phyloP scores from a whole-genome alignment of 2,888 invertebrate species.

The Craniophora ligustri region DNA sequence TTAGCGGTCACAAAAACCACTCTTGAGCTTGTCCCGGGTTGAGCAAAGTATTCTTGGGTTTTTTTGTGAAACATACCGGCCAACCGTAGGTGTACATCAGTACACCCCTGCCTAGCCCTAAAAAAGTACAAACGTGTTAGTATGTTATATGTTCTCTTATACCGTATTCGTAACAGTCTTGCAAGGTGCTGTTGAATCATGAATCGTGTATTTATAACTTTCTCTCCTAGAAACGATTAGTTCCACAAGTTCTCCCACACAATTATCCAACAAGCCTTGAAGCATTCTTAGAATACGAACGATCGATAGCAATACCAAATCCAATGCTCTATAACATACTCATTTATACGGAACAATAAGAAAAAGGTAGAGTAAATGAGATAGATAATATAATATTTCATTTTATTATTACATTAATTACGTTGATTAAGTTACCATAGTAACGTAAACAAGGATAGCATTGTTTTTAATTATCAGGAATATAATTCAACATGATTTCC shows the following conservation, averaged over 20 bases:
- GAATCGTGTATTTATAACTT: neutral
- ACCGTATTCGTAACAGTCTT: too few species aligned
- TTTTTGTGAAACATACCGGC: too few species aligned
- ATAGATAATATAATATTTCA: slow-evolving; percentile 32
- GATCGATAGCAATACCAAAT: slow-evolving; percentile 23
- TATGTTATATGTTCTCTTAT: too few species aligned
- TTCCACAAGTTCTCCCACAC: slow-evolving; percentile 4
- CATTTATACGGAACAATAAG: slow-evolving; percentile 10
- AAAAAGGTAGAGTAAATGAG: slow-evolving; percentile 9
- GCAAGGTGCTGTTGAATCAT: neutral
- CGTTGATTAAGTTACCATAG: slow-evolving; percentile 31
- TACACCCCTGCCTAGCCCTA: too few species aligned
- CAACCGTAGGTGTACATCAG: too few species aligned
- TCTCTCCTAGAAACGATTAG: slow-evolving; percentile 2
- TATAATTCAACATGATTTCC: too few species aligned
- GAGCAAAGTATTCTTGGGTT: too few species aligned
- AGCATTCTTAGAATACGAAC: slow-evolving; percentile 32
- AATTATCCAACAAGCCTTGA: slow-evolving; percentile 15
- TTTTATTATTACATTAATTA: slow-evolving; percentile 26
- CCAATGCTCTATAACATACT: slow-evolving; percentile 1
- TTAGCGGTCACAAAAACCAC: too few species aligned
- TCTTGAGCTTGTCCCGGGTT: too few species aligned
- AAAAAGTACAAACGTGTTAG: too few species aligned
- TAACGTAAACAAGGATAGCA: slow-evolving; percentile 26
- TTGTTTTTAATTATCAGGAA: too few species aligned